A percentile compares a stretch with the other conserved stretches of the same genome.
Evolutionary conservation across 2,888 invertebrate species (phyloP).

Genomic region (Acleris laterana): DNA sequence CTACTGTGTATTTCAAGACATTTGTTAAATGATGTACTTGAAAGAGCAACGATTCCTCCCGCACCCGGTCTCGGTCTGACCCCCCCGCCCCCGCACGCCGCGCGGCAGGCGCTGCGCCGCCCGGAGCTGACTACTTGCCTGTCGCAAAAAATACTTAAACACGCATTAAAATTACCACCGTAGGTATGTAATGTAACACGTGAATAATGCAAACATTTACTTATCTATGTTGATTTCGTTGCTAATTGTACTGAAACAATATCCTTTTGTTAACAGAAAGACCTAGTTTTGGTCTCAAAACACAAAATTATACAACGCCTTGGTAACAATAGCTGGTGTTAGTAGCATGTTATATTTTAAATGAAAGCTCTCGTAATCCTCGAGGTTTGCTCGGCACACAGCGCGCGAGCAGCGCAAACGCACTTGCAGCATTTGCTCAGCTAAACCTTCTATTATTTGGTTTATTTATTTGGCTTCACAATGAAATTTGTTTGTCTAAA

Average conservation of each 20-base stretch:
- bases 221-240: slow-evolving; percentile 78
- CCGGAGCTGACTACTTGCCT: not conserved
- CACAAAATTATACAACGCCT: slow-evolving; percentile 68
- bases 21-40: no score
- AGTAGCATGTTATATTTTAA: slow-evolving; percentile 51
- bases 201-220: slow-evolving; percentile 66
- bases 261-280: slow-evolving; percentile 78
- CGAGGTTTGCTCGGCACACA: slow-evolving; percentile 33
- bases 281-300: slow-evolving; percentile 77
- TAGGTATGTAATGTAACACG: slow-evolving; percentile 43
- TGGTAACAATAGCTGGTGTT: slow-evolving; percentile 64
- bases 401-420: slow-evolving; percentile 28
- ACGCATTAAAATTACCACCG: slow-evolving; percentile 20
- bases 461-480: slow-evolving; percentile 30
- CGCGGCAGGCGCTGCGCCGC: not conserved
- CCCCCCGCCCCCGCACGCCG: no score
- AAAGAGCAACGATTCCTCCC: no score
- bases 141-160: slow-evolving; percentile 28
- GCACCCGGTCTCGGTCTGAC: no score
- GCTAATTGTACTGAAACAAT: slow-evolving; percentile 79
- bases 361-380: slow-evolving; percentile 38
- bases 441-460: slow-evolving; percentile 35
- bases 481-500: slow-evolving; percentile 21
- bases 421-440: slow-evolving; percentile 35
- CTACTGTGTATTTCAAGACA: no score